phyloP scores from a whole-genome alignment of 2,113 vertebrate genomes.

The Gopherus evgoodei region DNA sequence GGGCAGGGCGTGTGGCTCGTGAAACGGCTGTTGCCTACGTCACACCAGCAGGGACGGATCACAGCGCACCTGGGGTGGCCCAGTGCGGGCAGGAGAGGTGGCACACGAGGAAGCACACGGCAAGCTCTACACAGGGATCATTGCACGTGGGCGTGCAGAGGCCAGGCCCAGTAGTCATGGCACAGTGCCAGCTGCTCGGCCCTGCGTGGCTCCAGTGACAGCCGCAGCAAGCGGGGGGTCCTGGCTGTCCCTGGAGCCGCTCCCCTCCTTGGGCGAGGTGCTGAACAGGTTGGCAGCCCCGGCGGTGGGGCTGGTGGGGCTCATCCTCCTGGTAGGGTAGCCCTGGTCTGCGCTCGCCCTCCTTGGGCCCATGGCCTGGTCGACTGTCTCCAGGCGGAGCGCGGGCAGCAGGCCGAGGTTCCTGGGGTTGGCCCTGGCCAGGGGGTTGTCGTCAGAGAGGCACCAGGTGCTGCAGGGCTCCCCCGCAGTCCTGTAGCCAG shows the following conservation, averaged over 20 bases:
- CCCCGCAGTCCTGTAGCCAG: conserved; percentile 69
- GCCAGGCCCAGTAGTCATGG: not conserved
- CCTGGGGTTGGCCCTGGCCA: conserved; percentile 70
- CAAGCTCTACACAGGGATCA: not conserved
- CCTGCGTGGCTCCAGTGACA: not conserved
- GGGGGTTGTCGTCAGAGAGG: conserved; percentile 46
- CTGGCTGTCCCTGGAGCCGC: not conserved
- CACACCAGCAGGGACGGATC: not conserved
- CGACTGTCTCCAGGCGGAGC: conserved; percentile 71
- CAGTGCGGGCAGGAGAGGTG: not conserved
- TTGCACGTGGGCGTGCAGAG: no score
- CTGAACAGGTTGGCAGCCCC: not conserved
- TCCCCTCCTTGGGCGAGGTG: conserved; percentile 39
- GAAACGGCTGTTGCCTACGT: no score
- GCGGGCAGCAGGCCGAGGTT: conserved; percentile 77
- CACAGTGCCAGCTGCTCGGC: not conserved
- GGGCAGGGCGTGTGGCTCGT: not conserved
- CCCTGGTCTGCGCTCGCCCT: not conserved
- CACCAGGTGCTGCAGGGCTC: not conserved
- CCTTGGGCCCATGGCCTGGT: conserved; percentile 61
- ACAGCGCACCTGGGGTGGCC: not conserved
- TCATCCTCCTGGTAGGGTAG: not conserved
- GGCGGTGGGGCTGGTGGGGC: conserved; percentile 35
- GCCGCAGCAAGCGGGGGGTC: conserved; percentile 19
- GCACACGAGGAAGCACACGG: conserved; percentile 33